Evolutionary conservation across 2,888 invertebrate genomes (phyloP).

Genomic region (Cheiracanthium punctorium): DNA sequence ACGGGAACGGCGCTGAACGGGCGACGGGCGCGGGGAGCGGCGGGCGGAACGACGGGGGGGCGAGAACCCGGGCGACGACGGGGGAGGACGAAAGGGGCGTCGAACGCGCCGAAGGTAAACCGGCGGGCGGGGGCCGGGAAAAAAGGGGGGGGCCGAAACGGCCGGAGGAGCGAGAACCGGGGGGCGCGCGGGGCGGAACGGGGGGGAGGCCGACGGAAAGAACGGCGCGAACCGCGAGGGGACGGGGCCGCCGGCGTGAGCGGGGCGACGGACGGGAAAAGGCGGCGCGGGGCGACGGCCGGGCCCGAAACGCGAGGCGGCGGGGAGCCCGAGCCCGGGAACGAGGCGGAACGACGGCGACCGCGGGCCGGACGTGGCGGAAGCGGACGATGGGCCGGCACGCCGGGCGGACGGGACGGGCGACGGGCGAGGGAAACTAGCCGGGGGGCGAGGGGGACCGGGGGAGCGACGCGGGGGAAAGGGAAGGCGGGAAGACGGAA

Average conservation of each 20-base stretch:
- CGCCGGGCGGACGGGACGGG: not conserved
- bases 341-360: not conserved
- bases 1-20: not conserved
- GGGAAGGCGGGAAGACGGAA: not conserved
- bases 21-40: not conserved
- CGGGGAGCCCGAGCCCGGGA: not conserved
- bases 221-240: not conserved
- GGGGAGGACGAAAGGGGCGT: not conserved
- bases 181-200: not conserved
- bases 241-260: not conserved
- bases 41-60: not conserved
- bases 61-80: not conserved
- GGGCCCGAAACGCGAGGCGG: not conserved
- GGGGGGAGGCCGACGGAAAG: not conserved
- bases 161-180: not conserved
- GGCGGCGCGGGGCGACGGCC: not conserved
- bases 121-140: not conserved
- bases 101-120: not conserved
- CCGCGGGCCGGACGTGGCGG: not conserved
- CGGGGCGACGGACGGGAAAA: not conserved
- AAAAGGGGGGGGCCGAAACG: not conserved
- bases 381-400: not conserved
- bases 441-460: not conserved
- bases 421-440: not conserved
- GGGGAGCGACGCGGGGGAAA: not conserved